These are phyloP conservation scores for Neotoma lepida DNA, from an alignment of 2,113 vertebrate species.

Conservation along the genomic window DNA sequence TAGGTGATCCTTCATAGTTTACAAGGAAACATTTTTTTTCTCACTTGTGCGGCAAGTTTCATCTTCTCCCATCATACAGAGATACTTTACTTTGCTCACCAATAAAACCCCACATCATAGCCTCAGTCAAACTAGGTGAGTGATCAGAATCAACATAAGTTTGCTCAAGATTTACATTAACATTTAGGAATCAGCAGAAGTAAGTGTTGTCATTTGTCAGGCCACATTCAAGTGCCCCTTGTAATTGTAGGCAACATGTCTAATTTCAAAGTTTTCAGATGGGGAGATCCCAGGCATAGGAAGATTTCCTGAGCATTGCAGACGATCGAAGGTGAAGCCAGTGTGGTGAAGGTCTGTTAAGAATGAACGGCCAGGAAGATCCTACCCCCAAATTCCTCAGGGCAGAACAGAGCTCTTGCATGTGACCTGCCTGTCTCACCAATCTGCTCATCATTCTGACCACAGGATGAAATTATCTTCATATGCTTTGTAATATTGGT, in stretches of 20 bases:
- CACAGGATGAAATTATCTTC: background rate
- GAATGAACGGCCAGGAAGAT: background rate
- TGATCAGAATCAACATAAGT: background rate
- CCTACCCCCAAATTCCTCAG: background rate
- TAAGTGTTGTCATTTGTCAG: slow-evolving; percentile 3
- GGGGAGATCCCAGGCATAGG: background rate
- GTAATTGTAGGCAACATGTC: background rate
- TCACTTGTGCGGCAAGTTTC: background rate
- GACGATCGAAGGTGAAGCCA: background rate
- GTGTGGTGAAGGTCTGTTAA: background rate
- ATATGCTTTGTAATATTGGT: background rate
- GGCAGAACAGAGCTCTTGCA: background rate
- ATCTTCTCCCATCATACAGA: background rate
- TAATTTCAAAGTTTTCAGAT: background rate
- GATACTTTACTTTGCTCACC: background rate
- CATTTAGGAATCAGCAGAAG: background rate
- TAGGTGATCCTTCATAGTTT: background rate
- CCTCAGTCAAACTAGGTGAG: background rate
- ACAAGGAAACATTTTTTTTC: background rate
- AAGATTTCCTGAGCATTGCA: background rate
- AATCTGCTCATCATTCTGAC: background rate
- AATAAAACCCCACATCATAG: background rate
- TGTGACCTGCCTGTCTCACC: background rate
- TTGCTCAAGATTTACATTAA: background rate
- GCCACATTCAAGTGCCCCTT: background rate